Conservation (phyloP, 2,888 invertebrate genomes). For the Fragum sueziense region DNA sequence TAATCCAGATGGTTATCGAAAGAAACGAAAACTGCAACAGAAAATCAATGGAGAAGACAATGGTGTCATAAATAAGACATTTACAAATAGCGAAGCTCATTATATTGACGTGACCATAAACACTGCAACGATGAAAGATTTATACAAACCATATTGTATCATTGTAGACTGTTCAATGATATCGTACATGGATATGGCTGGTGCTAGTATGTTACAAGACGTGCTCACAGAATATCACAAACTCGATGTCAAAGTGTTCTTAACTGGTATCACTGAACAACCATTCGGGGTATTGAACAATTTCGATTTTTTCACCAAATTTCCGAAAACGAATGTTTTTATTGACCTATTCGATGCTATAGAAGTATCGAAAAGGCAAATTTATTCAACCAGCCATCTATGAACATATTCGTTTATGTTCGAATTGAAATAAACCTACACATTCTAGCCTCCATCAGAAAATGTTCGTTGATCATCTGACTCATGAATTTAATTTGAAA, state of each 20-base stretch:
- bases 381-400: neutral
- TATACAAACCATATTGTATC: conserved; percentile 4
- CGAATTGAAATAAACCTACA: no score
- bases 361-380: neutral
- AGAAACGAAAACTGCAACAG: neutral
- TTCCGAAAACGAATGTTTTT: conserved; percentile 32
- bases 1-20: conserved; percentile 31
- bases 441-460: no score
- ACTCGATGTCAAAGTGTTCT: conserved; percentile 28
- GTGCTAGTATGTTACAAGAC: conserved; percentile 65
- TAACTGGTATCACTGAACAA: conserved; percentile 28
- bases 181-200: conserved; percentile 72
- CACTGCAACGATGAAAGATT: neutral
- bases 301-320: conserved; percentile 40
- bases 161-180: conserved; percentile 72
- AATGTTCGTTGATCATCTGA: no score
- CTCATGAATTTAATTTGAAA: no score
- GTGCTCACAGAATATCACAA: conserved; percentile 56
- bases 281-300: conserved; percentile 26
- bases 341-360: conserved; percentile 53
- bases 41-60: neutral
- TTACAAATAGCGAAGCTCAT: neutral
- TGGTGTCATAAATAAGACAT: neutral
- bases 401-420: neutral
- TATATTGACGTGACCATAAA: neutral